A percentile compares a stretch with the other conserved stretches of the same genome.
These are phyloP conservation scores for Helicolenus hilgendorfi DNA, from an alignment of 2,797 vertebrate species.

Conservation along the genomic window DNA sequence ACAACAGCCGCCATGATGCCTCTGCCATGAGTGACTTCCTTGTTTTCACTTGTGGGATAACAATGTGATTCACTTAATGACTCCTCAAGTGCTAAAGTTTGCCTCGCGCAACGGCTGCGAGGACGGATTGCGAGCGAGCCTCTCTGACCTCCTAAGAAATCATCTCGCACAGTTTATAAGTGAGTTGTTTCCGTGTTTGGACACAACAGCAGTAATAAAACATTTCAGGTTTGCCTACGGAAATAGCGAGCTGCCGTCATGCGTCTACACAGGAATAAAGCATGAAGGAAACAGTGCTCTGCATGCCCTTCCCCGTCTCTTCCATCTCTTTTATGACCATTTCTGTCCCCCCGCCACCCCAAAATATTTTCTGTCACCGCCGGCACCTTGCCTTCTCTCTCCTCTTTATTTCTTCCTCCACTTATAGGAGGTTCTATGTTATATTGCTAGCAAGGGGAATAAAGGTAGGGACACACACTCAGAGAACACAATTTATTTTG, in stretches of 20 bases:
- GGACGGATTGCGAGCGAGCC: neutral
- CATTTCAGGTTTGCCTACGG: neutral
- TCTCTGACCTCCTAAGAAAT: conserved; percentile 11
- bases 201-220: neutral
- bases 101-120: no score
- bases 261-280: conserved; percentile 11
- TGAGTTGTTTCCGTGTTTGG: neutral
- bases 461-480: conserved; percentile 75
- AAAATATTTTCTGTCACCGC: neutral
- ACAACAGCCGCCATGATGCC: conserved; percentile 85
- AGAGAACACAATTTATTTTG: conserved; percentile 85
- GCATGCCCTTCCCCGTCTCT: neutral
- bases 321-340: conserved; percentile 26
- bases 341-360: neutral
- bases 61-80: conserved; percentile 49
- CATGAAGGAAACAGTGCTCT: neutral
- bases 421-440: conserved; percentile 75
- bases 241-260: neutral
- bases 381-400: neutral
- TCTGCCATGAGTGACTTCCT: conserved; percentile 68
- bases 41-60: conserved; percentile 55
- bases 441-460: conserved; percentile 85
- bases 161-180: neutral
- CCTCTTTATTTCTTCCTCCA: conserved; percentile 60
- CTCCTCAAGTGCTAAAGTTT: conserved; percentile 21